phyloP scores from a whole-genome alignment of 2,797 vertebrate genomes.

The Cheirogaleus major region DNA sequence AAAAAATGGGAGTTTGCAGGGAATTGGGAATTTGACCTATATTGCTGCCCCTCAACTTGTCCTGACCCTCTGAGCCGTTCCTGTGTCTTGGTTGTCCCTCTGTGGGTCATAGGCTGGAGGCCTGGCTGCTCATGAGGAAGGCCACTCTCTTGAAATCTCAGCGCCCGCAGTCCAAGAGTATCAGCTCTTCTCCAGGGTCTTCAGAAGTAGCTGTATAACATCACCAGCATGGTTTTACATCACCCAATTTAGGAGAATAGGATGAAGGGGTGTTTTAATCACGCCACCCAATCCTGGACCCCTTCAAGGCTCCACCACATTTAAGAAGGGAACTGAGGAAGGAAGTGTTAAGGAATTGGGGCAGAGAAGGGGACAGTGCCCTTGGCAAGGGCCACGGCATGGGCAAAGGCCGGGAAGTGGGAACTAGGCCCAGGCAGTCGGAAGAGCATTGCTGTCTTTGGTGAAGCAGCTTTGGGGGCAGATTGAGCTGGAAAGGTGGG shows the following conservation, averaged over 20 bases:
- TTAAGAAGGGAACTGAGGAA: neutral
- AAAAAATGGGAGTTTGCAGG: neutral
- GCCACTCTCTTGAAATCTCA: neutral
- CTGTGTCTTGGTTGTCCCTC: neutral
- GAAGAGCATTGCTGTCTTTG: neutral
- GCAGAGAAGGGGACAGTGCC: neutral
- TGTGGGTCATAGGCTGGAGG: neutral
- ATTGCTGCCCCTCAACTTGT: neutral
- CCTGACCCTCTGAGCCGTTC: neutral
- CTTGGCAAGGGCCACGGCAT: accelerated
- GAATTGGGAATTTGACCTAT: neutral
- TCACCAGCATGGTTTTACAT: neutral
- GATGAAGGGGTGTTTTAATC: neutral
- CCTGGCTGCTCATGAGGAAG: neutral
- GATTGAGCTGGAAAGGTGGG: neutral
- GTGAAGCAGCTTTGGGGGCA: neutral
- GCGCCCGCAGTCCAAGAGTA: neutral
- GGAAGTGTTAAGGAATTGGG: neutral
- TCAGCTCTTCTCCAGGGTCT: neutral
- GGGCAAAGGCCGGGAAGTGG: neutral
- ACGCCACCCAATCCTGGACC: neutral
- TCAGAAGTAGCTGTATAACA: neutral
- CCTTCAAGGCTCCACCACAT: neutral
- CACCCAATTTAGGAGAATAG: neutral
- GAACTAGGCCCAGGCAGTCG: too few relatives aligned